phyloP scores from a whole-genome alignment of 1,140 invertebrate species.

The Leucophenga varia region DNA sequence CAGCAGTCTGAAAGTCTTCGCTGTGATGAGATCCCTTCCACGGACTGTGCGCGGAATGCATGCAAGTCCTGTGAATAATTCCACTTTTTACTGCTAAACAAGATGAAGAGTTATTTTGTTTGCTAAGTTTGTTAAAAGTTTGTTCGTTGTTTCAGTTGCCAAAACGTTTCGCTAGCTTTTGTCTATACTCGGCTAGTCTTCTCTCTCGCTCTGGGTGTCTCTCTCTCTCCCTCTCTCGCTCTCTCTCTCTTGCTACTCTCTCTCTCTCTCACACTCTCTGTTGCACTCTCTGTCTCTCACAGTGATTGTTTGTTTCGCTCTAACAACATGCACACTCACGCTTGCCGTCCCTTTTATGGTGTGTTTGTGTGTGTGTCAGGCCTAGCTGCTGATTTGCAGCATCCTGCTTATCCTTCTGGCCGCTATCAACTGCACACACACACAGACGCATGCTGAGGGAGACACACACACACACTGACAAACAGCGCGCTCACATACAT shows the following conservation, averaged over 20 bases:
- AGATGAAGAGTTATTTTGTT: too few species aligned
- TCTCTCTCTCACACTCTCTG: conserved; percentile 2
- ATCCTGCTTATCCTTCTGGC: conserved; percentile 47
- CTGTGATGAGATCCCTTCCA: too few species aligned
- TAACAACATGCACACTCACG: too few species aligned
- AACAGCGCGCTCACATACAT: too few species aligned
- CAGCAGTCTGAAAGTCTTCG: neutral
- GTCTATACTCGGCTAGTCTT: conserved; percentile 23
- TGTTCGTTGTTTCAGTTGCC: conserved; percentile 24
- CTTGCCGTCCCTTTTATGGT: too few species aligned
- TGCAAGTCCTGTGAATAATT: conserved; percentile 1
- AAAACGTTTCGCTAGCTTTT: conserved; percentile 29
- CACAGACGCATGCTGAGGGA: conserved; percentile 12
- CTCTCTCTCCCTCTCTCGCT: conserved; percentile 4
- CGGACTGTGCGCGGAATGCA: neutral
- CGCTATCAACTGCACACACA: conserved; percentile 26
- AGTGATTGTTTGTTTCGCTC: too few species aligned
- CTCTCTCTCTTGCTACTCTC: conserved; percentile 1
- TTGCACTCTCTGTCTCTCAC: conserved; percentile 2
- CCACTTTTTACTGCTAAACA: too few species aligned
- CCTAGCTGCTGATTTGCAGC: conserved; percentile 36
- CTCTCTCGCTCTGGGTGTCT: conserved; percentile 8
- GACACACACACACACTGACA: conserved; percentile 3
- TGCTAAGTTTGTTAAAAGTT: too few species aligned
- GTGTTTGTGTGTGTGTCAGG: too few species aligned